phyloP scores from a whole-genome alignment of 2,113 vertebrate species.

The Notarius lentiginosus region DNA sequence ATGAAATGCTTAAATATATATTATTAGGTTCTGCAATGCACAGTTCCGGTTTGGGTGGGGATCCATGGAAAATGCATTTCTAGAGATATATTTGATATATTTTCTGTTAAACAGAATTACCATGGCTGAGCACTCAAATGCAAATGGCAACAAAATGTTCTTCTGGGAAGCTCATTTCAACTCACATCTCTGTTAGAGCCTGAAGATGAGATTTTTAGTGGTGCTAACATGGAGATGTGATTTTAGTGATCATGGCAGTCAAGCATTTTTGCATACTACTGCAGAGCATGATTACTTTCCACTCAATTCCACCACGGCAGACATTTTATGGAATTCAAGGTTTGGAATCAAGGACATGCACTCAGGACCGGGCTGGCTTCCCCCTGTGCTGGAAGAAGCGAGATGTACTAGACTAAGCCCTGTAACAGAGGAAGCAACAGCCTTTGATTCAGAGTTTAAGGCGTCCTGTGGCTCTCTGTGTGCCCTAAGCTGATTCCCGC shows the following conservation, averaged over 20 bases:
- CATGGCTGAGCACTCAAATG: background rate
- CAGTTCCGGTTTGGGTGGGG: background rate
- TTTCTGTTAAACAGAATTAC: background rate
- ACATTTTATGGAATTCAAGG: slow-evolving; percentile 5
- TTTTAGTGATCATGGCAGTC: slow-evolving; percentile 12
- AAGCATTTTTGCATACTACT: slow-evolving; percentile 16
- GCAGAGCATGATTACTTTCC: background rate
- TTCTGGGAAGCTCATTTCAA: background rate
- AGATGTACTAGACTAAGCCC: slow-evolving; percentile 52
- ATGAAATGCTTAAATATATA: background rate
- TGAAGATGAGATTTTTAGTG: background rate
- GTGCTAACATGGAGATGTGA: slow-evolving; percentile 7
- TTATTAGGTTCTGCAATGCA: background rate
- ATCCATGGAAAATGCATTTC: background rate
- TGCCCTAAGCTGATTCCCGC: slow-evolving; percentile 59
- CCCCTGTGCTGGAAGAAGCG: slow-evolving; percentile 36
- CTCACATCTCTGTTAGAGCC: slow-evolving; percentile 13
- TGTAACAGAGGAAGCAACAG: slow-evolving; percentile 56
- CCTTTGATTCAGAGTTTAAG: slow-evolving; percentile 66
- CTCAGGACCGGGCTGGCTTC: background rate
- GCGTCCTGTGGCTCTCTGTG: slow-evolving; percentile 55
- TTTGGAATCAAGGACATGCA: background rate
- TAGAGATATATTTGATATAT: background rate
- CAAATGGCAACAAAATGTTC: background rate
- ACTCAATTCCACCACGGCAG: slow-evolving; percentile 5